A percentile compares a stretch with the other conserved stretches of the same genome.
Evolutionary conservation across 2,113 vertebrate species (phyloP).

Genomic region (Papio anubis): DNA sequence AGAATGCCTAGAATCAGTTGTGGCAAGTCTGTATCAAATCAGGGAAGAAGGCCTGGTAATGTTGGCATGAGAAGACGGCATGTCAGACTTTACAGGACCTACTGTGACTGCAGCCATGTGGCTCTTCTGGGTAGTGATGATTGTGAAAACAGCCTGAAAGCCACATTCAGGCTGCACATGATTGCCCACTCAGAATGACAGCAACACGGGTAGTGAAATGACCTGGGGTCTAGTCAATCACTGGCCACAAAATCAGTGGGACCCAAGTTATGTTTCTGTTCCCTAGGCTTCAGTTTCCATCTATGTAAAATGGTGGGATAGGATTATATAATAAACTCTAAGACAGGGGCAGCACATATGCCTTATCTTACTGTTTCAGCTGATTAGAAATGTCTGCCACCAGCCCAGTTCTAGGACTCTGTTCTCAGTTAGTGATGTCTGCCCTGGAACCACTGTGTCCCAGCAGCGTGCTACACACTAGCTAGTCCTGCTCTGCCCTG

Average conservation of each 20-base stretch:
- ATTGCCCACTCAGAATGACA: neutral
- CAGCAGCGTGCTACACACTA: neutral
- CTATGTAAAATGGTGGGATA: neutral
- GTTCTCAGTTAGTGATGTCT: neutral
- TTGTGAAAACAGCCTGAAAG: neutral
- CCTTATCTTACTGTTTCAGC: neutral
- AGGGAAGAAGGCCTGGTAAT: neutral
- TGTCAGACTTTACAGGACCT: neutral
- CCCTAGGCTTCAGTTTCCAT: neutral
- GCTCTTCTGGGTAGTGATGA: neutral
- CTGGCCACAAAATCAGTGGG: neutral
- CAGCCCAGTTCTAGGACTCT: neutral
- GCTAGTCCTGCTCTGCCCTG: neutral
- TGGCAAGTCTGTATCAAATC: neutral
- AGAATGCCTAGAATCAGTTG: neutral
- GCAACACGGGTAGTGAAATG: neutral
- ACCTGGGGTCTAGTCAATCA: neutral
- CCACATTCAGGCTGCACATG: rapidly evolving
- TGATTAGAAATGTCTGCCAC: neutral
- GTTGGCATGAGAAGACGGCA: neutral
- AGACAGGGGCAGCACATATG: neutral
- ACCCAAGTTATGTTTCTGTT: neutral
- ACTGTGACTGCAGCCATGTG: rapidly evolving
- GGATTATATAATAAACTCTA: no score
- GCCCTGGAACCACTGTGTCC: neutral